phyloP scores from a whole-genome alignment of 2,888 invertebrate species.

The Orthosia incerta region DNA sequence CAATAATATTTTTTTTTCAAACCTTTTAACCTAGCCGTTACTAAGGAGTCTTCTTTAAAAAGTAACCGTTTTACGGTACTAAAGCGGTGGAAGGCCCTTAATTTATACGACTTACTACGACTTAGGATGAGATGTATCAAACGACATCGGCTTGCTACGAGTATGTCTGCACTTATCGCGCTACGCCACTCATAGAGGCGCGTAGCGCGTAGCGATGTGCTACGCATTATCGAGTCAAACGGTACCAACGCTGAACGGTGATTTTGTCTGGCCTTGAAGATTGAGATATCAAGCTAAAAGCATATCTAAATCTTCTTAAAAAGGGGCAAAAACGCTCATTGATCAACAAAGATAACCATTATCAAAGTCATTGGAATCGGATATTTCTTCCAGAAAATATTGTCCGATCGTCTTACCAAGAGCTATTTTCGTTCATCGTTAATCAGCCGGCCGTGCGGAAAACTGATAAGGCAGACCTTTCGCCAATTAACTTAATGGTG shows the following conservation, averaged over 20 bases:
- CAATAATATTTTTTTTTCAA: too few species aligned
- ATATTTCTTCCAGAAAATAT: conserved; percentile 71
- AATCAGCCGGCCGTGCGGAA: conserved; percentile 86
- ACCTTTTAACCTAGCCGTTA: too few species aligned
- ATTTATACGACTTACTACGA: not conserved
- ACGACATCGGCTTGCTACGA: conserved; percentile 21
- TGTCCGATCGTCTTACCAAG: conserved; percentile 76
- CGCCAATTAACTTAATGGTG: conserved; percentile 88
- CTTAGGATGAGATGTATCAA: not conserved
- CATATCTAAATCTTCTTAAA: conserved; percentile 20
- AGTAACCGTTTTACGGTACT: too few species aligned
- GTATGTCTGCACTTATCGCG: conserved; percentile 23
- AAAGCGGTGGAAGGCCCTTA: too few species aligned
- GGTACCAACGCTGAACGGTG: conserved; percentile 12
- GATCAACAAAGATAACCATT: conserved; percentile 55
- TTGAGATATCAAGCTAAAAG: not conserved
- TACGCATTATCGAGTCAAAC: conserved; percentile 14
- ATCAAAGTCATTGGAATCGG: conserved; percentile 47
- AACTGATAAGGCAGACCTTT: conserved; percentile 87
- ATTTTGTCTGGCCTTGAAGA: not conserved
- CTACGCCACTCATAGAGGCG: conserved; percentile 28
- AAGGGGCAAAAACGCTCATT: conserved; percentile 44
- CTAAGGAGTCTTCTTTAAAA: too few species aligned
- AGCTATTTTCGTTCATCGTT: conserved; percentile 88
- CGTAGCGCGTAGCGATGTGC: conserved; percentile 18